Base-by-base conservation (phyloP, 2,797 vertebrate species). In the Argentina silus region DNA sequence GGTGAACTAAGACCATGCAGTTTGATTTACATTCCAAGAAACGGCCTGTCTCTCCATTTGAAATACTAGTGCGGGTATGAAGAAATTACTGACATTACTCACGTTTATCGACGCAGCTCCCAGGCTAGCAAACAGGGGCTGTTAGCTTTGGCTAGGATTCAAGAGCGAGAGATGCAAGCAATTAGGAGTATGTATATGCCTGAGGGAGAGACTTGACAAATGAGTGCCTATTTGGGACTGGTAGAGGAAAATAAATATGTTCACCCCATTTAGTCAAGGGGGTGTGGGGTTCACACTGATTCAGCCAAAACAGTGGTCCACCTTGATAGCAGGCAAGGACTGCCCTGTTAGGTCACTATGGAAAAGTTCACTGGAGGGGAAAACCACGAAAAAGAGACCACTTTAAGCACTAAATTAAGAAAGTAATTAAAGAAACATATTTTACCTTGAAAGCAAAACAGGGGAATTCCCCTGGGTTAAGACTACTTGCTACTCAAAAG, bases 61-160 rank as follows among this genome's bases (percentile, higher is more conserved):
- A 74, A 77, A 73, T 53, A 64, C 66, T 44, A 74, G 11, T 14
- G 17, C 3, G 42, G 50, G 57, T 43, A 9, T 21, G 59, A 73
- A 73, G 19, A n/a, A 47, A 63, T 43, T 15, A 50, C 23, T 73
- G 55, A 72, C 45, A 50, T 79, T 19, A 44, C 67, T 70, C 72
- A 23, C 11, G 7, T 21, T 51, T 62, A 70, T 67, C 57, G 62
- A 42, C 75, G 43, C 17, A 8, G 66, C 11, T 69, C 17, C 7
- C 2, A n/a, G 12, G 2, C 55, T 75, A 57, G 42, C 67, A 74
- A 63, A 75, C 44, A 43, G 4, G 19, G 59, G 51, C 27, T 78
- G 70, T 80, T 78, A 77, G 76, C 79, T 74, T 80, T 79, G 63
- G 77, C 70, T 76, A 53, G 61, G 67, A 70, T 78, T 73, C 63